Base-by-base conservation (phyloP, 1,140 invertebrate genomes). In the Leptonema lineaticorne region DNA sequence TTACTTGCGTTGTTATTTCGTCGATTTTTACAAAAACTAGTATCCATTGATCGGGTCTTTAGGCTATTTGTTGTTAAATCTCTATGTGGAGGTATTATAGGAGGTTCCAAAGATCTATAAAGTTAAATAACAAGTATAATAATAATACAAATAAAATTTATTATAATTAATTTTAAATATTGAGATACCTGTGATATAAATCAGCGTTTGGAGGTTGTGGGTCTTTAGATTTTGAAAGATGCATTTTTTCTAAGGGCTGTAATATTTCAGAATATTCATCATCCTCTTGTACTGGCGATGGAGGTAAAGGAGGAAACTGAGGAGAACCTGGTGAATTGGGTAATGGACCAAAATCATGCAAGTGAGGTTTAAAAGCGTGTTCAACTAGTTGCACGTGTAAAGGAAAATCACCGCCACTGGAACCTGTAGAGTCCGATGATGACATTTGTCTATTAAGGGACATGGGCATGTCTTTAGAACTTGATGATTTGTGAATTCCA, bases 21-120 rank as follows among this genome's bases (percentile, higher is more conserved):
- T 70, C 86, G 82, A 71, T 87, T 86, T 75, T 89, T 87, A 58
- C 85, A 84, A 74, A 85, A 89, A 59, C 88, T 88, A 2, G 89
- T 88, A 75, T 92, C 90, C 87, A 92, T 91, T 18, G 90, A 91
- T 73, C 90, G 84, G 53, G 90, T 92, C 76, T 91, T 92, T 28
- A 92, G 84, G 63, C 88, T 90, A 74, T 89, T 89, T 20, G 86
- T 82, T 27, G 85, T 84, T 37, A 82, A 78, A 69, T 85, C 83
- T 24, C 88, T 85, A 81, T 92, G 90, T 24, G 89, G 90, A n/a
- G 90, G 90, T 58, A 90, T 88, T 50, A 85, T 81, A n/a, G 87
- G 87, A 68, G 81, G 85, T 81, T 84, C 87, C 73, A 79, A 80
- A 45, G 81, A 79, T 74, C 81, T 83, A 73, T 14, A 77, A 45